phyloP scores from a whole-genome alignment of 2,797 vertebrate genomes.

The Carcharodon carcharias region DNA sequence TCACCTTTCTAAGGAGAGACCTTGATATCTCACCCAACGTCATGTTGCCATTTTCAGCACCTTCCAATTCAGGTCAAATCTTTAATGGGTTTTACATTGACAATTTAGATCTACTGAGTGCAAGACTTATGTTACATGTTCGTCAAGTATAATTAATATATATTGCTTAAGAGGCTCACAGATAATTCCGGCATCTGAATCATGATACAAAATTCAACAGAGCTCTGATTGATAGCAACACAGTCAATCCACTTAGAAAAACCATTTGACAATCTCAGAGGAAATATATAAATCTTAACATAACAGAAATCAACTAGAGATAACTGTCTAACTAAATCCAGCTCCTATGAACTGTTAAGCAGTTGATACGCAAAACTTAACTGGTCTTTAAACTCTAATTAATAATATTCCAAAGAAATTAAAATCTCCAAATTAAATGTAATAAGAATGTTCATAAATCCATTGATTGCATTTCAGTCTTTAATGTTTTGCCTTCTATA shows the following conservation, averaged over 20 bases:
- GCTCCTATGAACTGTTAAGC: background rate
- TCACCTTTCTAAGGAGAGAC: background rate
- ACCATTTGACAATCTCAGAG: background rate
- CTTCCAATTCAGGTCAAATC: background rate
- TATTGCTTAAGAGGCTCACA: background rate
- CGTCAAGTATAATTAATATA: background rate
- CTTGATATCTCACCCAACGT: background rate
- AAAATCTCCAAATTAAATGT: background rate
- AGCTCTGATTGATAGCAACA: background rate
- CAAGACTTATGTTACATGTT: no score
- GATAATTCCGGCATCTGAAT: background rate
- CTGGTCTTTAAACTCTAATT: background rate
- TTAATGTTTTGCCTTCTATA: background rate
- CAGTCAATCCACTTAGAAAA: conserved; percentile 27
- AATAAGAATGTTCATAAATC: background rate
- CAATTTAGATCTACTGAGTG: background rate
- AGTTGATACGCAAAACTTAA: background rate
- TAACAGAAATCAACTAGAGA: background rate
- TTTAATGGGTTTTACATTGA: background rate
- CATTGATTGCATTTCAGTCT: background rate
- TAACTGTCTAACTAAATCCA: background rate
- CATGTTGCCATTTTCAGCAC: background rate
- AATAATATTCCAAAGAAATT: background rate
- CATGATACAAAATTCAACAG: background rate
- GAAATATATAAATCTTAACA: background rate